Percentiles rank a stretch among this genome's conserved stretches.
Conservation (phyloP, 2,888 invertebrate genomes). For the Drosophila borborema region DNA sequence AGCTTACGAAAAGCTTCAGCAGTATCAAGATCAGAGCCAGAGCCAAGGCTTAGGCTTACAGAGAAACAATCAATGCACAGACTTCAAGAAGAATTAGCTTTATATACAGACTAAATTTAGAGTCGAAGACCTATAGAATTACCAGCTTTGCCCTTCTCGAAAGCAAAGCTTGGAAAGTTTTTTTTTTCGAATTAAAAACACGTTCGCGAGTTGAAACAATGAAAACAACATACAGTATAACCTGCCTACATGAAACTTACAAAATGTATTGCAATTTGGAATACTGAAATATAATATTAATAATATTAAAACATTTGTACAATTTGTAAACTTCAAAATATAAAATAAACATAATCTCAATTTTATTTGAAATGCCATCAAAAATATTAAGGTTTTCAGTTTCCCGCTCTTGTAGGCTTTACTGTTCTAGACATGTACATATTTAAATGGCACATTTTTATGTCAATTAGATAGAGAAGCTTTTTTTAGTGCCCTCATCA, state of each 20-base stretch:
- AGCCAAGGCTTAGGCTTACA: slow-evolving; percentile 10
- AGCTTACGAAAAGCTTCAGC: slow-evolving; percentile 5
- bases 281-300: not conserved
- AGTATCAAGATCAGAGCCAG: not conserved
- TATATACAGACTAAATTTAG: not conserved
- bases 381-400: not conserved
- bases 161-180: slow-evolving; percentile 6
- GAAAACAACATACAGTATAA: not conserved
- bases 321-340: not conserved
- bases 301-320: no score
- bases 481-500: not conserved
- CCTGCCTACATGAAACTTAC: not conserved
- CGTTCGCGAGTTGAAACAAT: not conserved
- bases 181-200: slow-evolving; percentile 1
- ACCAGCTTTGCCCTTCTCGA: not conserved
- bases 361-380: not conserved
- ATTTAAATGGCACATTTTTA: not conserved
- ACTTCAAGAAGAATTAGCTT: not conserved
- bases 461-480: not conserved
- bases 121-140: not conserved
- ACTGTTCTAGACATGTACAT: not conserved
- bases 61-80: not conserved
- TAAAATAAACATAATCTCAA: not conserved
- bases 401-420: not conserved
- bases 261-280: not conserved